Evolutionary conservation across 2,113 vertebrate species (phyloP).

Genomic region (Bettongia penicillata): DNA sequence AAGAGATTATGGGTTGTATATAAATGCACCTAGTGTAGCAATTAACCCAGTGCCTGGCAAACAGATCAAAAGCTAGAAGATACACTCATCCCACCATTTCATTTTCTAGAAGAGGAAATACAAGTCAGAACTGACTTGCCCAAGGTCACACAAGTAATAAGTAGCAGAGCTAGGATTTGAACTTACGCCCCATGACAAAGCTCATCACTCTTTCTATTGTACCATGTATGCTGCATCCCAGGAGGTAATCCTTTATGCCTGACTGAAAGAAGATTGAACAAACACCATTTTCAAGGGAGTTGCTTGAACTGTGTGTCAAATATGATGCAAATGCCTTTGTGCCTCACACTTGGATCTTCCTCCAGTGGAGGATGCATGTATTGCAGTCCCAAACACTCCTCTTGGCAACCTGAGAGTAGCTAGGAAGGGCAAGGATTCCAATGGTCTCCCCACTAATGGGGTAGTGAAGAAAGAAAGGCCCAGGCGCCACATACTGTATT

Average conservation of each 20-base stretch:
- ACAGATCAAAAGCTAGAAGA: background rate
- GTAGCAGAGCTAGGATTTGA: background rate
- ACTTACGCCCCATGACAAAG: background rate
- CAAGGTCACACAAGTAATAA: background rate
- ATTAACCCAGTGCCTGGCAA: background rate
- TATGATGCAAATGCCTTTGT: background rate
- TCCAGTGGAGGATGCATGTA: background rate
- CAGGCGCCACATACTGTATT: conserved; percentile 80
- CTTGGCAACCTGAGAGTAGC: conserved; percentile 12
- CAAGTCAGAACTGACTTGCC: background rate
- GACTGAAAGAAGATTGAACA: background rate
- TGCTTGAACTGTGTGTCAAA: background rate
- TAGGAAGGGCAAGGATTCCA: conserved; percentile 25
- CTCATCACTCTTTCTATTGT: background rate
- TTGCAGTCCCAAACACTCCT: background rate
- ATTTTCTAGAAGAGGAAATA: background rate
- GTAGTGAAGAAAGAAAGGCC: conserved; percentile 70
- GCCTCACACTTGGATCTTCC: background rate
- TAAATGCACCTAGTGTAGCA: background rate
- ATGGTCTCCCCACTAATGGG: conserved; percentile 56
- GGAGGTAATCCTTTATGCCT: background rate
- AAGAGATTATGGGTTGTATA: background rate
- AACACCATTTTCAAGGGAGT: background rate
- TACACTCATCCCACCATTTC: background rate
- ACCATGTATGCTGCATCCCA: background rate